These are phyloP conservation scores for Tapera naevia DNA, from an alignment of 2,797 vertebrate genomes.

Conservation along the genomic window DNA sequence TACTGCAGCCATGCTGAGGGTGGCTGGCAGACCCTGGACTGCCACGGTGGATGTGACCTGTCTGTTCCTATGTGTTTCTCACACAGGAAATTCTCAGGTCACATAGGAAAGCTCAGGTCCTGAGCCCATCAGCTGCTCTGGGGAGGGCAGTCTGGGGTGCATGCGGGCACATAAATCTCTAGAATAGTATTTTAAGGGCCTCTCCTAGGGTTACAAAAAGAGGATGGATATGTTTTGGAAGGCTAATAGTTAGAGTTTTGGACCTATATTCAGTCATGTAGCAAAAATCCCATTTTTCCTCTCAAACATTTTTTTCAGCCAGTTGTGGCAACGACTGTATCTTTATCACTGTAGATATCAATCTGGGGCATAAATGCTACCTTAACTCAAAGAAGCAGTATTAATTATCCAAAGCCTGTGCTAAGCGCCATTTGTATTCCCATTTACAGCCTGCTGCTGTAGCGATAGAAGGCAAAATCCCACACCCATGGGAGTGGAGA, in stretches of 20 bases:
- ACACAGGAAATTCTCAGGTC: no score
- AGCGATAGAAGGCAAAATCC: not conserved
- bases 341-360: not conserved
- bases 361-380: not conserved
- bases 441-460: not conserved
- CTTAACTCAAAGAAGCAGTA: not conserved
- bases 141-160: not conserved
- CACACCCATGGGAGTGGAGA: conserved; percentile 2
- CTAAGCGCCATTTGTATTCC: not conserved
- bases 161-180: fast-evolving
- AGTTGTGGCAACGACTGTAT: not conserved
- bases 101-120: not conserved
- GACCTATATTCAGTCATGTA: not conserved
- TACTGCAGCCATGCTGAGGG: not conserved
- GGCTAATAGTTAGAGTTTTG: not conserved
- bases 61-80: not conserved
- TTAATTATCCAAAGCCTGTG: not conserved
- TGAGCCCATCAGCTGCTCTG: not conserved
- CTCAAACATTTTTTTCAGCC: not conserved
- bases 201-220: not conserved
- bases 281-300: not conserved
- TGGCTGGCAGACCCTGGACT: not conserved
- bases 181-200: not conserved
- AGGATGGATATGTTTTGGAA: not conserved
- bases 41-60: fast-evolving